Base-by-base conservation (phyloP, 2,888 invertebrate genomes). In the Tupiocoris notatus region DNA sequence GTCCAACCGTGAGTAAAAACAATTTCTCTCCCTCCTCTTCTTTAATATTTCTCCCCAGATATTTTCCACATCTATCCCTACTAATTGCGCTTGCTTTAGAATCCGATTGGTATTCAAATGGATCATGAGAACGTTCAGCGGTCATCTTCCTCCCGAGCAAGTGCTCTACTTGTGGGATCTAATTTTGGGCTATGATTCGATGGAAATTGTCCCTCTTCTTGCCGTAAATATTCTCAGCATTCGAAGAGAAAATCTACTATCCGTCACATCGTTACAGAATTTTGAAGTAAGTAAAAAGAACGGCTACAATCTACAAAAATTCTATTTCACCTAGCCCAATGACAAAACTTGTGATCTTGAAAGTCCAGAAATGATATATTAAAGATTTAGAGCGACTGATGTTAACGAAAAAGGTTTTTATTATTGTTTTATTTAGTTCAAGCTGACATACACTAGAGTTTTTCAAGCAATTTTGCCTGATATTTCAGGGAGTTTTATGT, bases 71-170 rank as follows among this genome's bases (percentile, higher is more conserved):
- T n/a, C n/a, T n/a, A n/a, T n/a, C n/a, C n/a, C n/a, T n/a, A n/a
- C n/a, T n/a, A n/a, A n/a, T 66, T 39, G n/a, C 9, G 7, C 2
- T 24, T 63, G 12, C 82, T 83, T 79, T 81, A 97, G 96, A 1
- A 88, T 97, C 73, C 89, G 92, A 81, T 90, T 97, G 23, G 95
- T 95, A 0, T 96, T 97, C 84, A 96, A 97, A 84, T 98, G 98
- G 97, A 84, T 98, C 63, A 96, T 98, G 91, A 87, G 96, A 79
- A 97, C 94, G 0, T 98, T 97, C 84, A 96, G 96, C 81, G 98
- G 98, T 0, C 95, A 95, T 82, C 86, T 98, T 65, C 92, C 95
- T 0, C 95, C 95, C 0, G 95, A 96, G 82, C 96, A 98, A 84
- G 87, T 98, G 0, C 86, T 98, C 1, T 89, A 93, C 59, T 86